Percentiles rank a stretch among this genome's conserved stretches.
Evolutionary conservation across 2,888 invertebrate genomes (phyloP).

Genomic region (Hydrotaea diabolus): DNA sequence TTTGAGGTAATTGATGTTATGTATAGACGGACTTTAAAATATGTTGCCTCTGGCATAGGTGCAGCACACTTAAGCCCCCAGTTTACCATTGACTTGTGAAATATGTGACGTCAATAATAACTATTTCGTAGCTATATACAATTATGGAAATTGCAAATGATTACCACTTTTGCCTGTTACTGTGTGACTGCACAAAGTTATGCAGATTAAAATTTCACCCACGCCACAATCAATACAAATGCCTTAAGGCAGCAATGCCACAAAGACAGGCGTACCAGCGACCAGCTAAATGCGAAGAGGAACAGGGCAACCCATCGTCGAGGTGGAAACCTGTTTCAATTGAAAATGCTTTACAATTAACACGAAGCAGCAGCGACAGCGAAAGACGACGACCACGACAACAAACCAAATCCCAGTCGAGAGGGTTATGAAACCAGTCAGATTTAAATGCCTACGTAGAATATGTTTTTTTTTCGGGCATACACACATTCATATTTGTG

Average conservation of each 20-base stretch:
- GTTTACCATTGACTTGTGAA: too few relatives aligned
- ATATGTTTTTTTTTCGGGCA: slow-evolving; percentile 21
- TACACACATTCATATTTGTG: not conserved
- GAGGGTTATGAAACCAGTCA: slow-evolving; percentile 9
- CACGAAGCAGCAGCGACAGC: slow-evolving; percentile 18
- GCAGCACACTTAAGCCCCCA: too few relatives aligned
- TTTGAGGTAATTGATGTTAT: too few relatives aligned
- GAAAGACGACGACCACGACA: not conserved
- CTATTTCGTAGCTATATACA: too few relatives aligned
- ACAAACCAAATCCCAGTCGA: not conserved
- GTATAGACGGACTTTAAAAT: too few relatives aligned
- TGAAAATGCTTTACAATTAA: slow-evolving; percentile 48
- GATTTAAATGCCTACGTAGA: slow-evolving; percentile 16
- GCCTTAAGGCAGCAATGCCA: slow-evolving; percentile 1
- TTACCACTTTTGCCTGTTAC: not conserved
- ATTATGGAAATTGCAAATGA: not conserved
- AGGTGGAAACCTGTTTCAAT: slow-evolving; percentile 50
- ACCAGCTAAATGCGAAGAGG: not conserved
- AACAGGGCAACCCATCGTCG: not conserved
- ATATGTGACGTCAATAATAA: too few relatives aligned
- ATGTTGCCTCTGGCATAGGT: too few relatives aligned
- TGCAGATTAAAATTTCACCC: slow-evolving; percentile 40
- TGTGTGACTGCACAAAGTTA: slow-evolving; percentile 34
- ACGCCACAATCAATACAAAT: slow-evolving; percentile 26
- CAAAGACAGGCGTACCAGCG: not conserved